Evolutionary conservation across 2,113 vertebrate species (phyloP).

Genomic region (Rynchops niger): DNA sequence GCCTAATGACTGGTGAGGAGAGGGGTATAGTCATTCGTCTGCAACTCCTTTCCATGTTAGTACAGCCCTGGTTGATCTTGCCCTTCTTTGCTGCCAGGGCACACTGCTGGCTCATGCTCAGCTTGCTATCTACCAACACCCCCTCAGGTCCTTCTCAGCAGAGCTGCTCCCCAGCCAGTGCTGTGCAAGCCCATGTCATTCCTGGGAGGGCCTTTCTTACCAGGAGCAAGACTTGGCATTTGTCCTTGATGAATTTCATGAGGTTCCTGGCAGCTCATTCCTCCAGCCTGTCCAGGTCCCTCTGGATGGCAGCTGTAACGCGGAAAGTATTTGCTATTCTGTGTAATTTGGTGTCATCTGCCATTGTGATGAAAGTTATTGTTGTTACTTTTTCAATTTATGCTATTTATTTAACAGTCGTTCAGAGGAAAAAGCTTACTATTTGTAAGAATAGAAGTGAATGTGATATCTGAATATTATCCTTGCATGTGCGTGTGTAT

Average conservation of each 20-base stretch:
- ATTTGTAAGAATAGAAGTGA: neutral
- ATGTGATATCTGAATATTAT: neutral
- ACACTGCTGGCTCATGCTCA: neutral
- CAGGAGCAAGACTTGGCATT: neutral
- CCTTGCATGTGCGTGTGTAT: neutral
- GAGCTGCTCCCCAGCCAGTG: neutral
- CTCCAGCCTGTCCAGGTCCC: neutral
- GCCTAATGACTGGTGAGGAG: neutral
- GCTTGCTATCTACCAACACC: accelerated
- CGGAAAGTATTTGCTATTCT: neutral
- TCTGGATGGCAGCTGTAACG: neutral
- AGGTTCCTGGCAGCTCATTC: neutral
- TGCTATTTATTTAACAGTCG: neutral
- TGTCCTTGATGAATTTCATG: neutral
- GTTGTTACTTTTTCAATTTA: neutral
- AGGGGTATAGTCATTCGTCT: neutral
- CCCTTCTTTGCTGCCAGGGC: neutral
- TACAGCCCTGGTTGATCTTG: neutral
- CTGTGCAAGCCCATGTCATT: neutral
- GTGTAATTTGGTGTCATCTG: neutral
- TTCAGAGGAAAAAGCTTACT: neutral
- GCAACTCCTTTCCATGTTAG: neutral
- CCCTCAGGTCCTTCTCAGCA: neutral
- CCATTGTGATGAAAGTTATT: neutral
- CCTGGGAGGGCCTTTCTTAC: neutral